Conservation (phyloP, 2,113 vertebrate species). For the Epinephelus cyanopodus region DNA sequence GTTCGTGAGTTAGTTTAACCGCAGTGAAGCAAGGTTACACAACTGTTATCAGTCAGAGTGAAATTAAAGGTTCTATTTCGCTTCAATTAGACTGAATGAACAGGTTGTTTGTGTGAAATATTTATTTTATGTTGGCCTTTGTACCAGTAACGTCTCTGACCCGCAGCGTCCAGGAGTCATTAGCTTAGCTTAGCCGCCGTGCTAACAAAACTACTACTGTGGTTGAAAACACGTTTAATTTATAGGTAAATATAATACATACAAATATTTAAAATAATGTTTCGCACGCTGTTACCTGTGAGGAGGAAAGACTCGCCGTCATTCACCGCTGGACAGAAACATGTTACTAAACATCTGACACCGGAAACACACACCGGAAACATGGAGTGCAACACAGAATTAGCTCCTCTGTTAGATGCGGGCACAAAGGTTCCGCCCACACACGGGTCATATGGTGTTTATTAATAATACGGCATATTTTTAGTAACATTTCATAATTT, state of each 20-base stretch:
- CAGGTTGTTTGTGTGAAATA: not conserved
- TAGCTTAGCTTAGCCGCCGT: not conserved
- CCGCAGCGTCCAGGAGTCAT: not conserved
- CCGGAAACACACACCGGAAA: not conserved
- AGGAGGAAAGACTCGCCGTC: not conserved
- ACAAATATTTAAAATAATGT: not conserved
- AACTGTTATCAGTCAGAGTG: fast-evolving
- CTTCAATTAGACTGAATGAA: not conserved
- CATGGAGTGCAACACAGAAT: not conserved
- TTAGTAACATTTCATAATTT: too few species aligned
- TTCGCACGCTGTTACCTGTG: not conserved
- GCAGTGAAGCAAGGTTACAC: not conserved
- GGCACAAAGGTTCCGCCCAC: not conserved
- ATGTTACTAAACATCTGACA: conserved; percentile 10
- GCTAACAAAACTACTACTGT: not conserved
- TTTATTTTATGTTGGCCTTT: not conserved
- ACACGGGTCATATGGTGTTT: not conserved
- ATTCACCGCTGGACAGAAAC: not conserved
- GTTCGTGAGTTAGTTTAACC: not conserved
- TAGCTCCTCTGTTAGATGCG: not conserved
- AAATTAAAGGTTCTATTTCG: not conserved
- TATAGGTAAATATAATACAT: too few species aligned
- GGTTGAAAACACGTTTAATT: not conserved
- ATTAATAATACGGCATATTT: too few species aligned
- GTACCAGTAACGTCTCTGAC: not conserved